phyloP scores from a whole-genome alignment of 1,140 invertebrate species.

The Lepidurus couesii region DNA sequence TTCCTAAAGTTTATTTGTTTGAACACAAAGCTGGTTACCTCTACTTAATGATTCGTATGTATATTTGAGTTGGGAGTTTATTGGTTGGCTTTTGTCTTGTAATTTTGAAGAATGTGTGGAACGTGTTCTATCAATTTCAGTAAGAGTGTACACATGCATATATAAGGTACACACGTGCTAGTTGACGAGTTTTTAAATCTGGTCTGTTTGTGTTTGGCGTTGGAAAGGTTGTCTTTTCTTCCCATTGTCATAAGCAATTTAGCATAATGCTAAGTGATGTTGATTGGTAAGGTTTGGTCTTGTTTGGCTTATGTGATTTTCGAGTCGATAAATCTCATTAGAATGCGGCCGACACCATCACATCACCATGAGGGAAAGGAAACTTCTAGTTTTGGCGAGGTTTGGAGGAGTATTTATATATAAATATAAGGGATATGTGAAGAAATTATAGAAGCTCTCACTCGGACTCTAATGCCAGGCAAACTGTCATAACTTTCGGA shows the following conservation, averaged over 20 bases:
- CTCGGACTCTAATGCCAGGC: not conserved
- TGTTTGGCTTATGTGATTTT: not conserved
- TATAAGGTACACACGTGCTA: no score
- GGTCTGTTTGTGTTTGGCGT: not conserved
- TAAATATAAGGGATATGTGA: not conserved
- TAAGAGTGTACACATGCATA: no score
- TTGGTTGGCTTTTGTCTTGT: no score
- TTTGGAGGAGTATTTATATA: not conserved
- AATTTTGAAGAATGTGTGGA: no score
- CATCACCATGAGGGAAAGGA: not conserved
- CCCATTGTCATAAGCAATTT: not conserved
- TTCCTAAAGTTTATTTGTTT: no score
- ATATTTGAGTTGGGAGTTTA: no score
- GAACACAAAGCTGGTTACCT: no score
- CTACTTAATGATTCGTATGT: no score
- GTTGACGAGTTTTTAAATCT: not conserved
- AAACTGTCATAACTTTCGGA: not conserved
- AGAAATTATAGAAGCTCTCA: not conserved
- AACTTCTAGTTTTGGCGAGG: not conserved
- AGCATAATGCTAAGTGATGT: slow-evolving; percentile 19
- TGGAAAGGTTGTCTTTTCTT: not conserved
- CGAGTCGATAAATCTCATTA: not conserved
- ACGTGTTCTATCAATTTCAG: no score
- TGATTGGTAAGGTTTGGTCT: not conserved
- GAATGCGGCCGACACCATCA: not conserved